Base-by-base conservation (phyloP, 2,888 invertebrate species). In the Pachymerium ferrugineum region DNA sequence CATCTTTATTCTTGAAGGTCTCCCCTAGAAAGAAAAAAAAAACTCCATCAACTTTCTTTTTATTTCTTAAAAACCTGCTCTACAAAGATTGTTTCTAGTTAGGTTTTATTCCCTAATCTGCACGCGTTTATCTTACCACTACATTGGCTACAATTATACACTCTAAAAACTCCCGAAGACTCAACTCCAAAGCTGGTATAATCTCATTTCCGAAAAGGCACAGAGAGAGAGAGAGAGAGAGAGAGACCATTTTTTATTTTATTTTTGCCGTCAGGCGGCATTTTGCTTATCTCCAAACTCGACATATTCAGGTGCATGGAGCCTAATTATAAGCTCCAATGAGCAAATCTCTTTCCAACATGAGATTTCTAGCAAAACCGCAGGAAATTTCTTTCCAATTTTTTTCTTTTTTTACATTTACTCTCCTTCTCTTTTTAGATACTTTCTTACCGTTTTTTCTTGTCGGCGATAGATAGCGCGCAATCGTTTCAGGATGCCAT, bases 311-410 rank as follows among this genome's bases (percentile, higher is more conserved):
- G 47, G 47, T 47, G 47, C 47, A 47, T 47, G 2, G 47, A 47
- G 47, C 47, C 47, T 47, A 47, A 47, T 47, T 47, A 47, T 47
- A 4, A 47, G 47, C 47, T 47, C 47, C 16, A 47, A 47, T 47
- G 47, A 47, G 47, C 47, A 47, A 47, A 47, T 47, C 47, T 47
- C 47, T 47, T 47, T 47, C 47, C 47, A 47, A 47, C 47, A n/a
- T 16, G 47, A 47, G 47, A 47, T 47, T 47, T n/a, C n/a, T 16
- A 16, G n/a, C 8, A 47, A 47, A 47, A 47, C 47, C 47, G 47
- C 47, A 47, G 47, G 47, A 47, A 47, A 47, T 47, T 47, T 47
- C 47, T 47, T 16, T 47, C n/a, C n/a, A n/a, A n/a, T n/a, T 47
- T 22, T 47, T 8, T 47, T 16, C 19, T 47, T 47, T 16, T 38